Conservation (phyloP, 2,888 invertebrate genomes). For the Hemaris fuciformis region DNA sequence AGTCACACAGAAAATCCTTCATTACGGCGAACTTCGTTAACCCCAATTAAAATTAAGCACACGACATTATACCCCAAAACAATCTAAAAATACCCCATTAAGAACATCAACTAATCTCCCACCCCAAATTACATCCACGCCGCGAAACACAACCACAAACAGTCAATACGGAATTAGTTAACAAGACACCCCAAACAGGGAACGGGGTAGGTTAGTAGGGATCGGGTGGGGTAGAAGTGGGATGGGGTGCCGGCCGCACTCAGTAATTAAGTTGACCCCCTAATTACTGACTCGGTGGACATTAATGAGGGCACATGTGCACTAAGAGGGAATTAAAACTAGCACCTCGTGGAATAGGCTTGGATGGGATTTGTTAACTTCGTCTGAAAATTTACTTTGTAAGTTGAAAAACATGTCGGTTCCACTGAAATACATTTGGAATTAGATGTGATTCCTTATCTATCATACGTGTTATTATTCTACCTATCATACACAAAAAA, state of each 20-base stretch:
- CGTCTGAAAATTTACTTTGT: neutral
- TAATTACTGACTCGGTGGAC: constrained; percentile 34
- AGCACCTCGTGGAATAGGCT: neutral
- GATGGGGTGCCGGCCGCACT: neutral
- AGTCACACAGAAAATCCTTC: too few relatives aligned
- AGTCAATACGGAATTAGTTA: neutral
- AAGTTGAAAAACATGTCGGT: too few relatives aligned
- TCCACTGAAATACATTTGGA: too few relatives aligned
- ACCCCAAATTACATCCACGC: neutral
- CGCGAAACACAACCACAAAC: neutral
- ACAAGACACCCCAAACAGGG: neutral
- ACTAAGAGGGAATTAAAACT: neutral
- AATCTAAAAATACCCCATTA: neutral
- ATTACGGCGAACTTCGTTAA: neutral
- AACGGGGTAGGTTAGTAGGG: neutral
- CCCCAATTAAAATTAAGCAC: neutral
- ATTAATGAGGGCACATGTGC: constrained; percentile 32
- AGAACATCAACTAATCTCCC: neutral
- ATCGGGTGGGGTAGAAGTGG: neutral
- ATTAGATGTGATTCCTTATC: too few relatives aligned
- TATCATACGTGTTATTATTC: too few relatives aligned
- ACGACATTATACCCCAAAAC: too few relatives aligned
- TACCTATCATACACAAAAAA: too few relatives aligned
- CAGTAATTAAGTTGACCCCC: constrained; percentile 37
- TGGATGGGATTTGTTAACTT: neutral